These are phyloP conservation scores for Spheniscus mendiculus DNA, from an alignment of 2,113 vertebrate species.

Conservation along the genomic window DNA sequence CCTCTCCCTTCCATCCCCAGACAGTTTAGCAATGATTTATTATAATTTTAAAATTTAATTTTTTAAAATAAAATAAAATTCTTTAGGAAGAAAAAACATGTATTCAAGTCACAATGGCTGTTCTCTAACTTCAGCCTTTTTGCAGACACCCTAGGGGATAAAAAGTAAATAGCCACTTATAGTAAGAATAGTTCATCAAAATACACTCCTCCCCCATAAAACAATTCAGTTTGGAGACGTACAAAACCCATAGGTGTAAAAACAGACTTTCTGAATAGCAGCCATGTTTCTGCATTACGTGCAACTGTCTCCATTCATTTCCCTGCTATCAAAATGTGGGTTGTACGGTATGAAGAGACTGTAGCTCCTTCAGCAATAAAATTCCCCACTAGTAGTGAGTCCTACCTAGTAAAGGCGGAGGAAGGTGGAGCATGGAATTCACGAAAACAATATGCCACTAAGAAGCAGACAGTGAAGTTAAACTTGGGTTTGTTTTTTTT, in stretches of 20 bases:
- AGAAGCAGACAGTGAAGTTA: background rate
- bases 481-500: background rate
- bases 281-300: background rate
- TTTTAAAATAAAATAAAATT: background rate
- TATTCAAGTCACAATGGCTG: background rate
- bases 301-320: background rate
- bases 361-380: background rate
- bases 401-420: background rate
- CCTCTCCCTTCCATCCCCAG: background rate
- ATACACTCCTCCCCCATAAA: background rate
- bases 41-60: background rate
- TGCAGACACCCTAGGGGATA: background rate
- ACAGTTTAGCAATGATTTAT: background rate
- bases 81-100: background rate
- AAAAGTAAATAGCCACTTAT: background rate
- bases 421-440: background rate
- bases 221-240: background rate
- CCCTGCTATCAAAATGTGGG: background rate
- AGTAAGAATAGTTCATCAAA: background rate
- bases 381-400: background rate
- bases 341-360: background rate
- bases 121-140: background rate
- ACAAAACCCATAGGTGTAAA: background rate
- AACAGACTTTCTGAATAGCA: background rate
- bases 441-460: background rate